A percentile compares a stretch with the other conserved stretches of the same genome.
These are phyloP conservation scores for Hartigia nigra DNA, from an alignment of 2,888 invertebrate species.

Conservation along the genomic window DNA sequence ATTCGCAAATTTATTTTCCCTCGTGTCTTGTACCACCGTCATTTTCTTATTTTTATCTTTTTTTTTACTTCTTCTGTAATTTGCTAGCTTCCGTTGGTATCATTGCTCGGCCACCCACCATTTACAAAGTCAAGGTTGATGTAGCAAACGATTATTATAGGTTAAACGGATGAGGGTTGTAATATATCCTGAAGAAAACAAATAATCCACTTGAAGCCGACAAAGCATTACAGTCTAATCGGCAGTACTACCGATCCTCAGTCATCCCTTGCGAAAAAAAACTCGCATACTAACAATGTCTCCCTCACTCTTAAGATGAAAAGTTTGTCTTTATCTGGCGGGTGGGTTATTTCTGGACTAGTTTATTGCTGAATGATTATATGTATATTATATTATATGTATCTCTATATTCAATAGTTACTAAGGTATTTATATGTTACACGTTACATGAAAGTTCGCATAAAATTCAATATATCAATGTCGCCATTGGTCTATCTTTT, in stretches of 20 bases:
- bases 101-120: not conserved
- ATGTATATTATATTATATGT: too few species aligned
- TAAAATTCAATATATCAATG: too few species aligned
- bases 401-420: too few species aligned
- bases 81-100: not conserved
- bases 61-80: not conserved
- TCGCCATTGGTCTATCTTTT: too few species aligned
- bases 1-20: not conserved
- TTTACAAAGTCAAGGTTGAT: not conserved
- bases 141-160: not conserved
- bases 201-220: not conserved
- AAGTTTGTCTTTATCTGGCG: not conserved
- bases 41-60: not conserved
- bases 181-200: not conserved
- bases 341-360: not conserved
- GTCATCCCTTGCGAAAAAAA: not conserved
- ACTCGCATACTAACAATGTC: not conserved
- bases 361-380: not conserved
- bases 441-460: too few species aligned
- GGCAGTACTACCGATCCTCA: not conserved
- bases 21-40: not conserved
- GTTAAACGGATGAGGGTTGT: not conserved
- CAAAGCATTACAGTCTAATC: slow-evolving; percentile 4
- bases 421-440: too few species aligned
- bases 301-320: not conserved